phyloP scores from a whole-genome alignment of 1,140 invertebrate species.

The Trypoxylus dichotomus region DNA sequence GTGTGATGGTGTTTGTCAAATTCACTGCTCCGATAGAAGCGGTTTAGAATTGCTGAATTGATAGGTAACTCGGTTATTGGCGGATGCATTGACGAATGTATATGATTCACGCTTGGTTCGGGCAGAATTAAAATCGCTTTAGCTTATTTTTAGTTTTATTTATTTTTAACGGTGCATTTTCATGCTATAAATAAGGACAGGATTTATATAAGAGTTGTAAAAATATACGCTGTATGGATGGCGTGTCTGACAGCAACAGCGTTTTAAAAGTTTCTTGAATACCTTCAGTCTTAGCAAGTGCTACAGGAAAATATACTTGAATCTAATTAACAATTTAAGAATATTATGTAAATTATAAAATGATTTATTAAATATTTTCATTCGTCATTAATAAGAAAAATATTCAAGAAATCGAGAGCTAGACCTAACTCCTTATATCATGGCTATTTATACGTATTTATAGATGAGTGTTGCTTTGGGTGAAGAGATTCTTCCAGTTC shows the following conservation, averaged over 20 bases:
- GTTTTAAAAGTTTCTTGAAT: background rate
- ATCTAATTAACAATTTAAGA: background rate
- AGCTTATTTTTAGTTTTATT: slow-evolving; percentile 20
- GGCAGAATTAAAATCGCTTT: slow-evolving; percentile 10
- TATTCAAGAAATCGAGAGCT: background rate
- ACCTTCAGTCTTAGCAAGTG: background rate
- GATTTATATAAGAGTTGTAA: slow-evolving; percentile 22
- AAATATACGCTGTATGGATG: slow-evolving; percentile 14
- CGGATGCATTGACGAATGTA: background rate
- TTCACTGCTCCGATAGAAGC: background rate
- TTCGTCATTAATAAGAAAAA: background rate
- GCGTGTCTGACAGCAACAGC: background rate
- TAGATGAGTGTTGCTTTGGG: background rate
- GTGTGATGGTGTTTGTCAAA: background rate
- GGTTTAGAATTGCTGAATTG: background rate
- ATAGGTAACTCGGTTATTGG: background rate
- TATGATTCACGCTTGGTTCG: background rate
- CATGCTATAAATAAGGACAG: background rate
- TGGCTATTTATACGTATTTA: background rate
- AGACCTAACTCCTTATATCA: background rate
- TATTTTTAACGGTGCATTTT: slow-evolving; percentile 20
- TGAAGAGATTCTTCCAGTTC: background rate
- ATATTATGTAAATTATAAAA: no score
- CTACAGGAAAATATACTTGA: background rate
- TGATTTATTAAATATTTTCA: background rate